A percentile compares a stretch with the other conserved stretches of the same genome.
Evolutionary conservation across 2,797 vertebrate species (phyloP).

Genomic region (Oryzias sinensis): DNA sequence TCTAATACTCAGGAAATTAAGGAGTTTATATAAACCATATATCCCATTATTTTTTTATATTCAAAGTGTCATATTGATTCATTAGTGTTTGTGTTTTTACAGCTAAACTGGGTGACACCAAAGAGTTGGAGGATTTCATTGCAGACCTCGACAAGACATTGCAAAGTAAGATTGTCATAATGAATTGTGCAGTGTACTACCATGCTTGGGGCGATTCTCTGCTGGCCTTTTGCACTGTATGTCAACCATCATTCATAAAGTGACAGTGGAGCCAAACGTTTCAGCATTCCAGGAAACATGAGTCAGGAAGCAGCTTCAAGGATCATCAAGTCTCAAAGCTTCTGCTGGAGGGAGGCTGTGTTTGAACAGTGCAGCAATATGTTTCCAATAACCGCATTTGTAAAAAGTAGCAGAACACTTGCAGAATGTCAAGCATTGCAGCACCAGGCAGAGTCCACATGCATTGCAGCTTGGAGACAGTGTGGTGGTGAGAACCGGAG

Average conservation of each 20-base stretch:
- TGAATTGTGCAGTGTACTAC: slow-evolving; percentile 14
- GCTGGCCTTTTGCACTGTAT: slow-evolving; percentile 11
- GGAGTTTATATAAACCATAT: too few relatives aligned
- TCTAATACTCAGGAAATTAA: too few relatives aligned
- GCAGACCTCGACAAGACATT: slow-evolving; percentile 94
- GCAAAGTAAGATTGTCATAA: slow-evolving; percentile 85
- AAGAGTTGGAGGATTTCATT: slow-evolving; percentile 97
- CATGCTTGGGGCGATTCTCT: slow-evolving; percentile 3
- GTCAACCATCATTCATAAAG: slow-evolving; percentile 41
- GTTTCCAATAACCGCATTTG: too few relatives aligned
- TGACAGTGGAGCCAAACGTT: slow-evolving; percentile 13
- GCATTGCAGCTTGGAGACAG: slow-evolving; percentile 43
- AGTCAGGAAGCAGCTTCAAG: slow-evolving; percentile 8
- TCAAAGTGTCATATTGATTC: too few relatives aligned
- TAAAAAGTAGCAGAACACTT: too few relatives aligned
- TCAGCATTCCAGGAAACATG: slow-evolving; percentile 29
- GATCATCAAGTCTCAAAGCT: slow-evolving; percentile 12
- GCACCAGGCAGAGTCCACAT: too few relatives aligned
- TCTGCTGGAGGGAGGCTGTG: background rate
- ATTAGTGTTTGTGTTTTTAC: slow-evolving; percentile 19
- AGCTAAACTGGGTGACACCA: slow-evolving; percentile 98
- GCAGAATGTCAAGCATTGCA: too few relatives aligned
- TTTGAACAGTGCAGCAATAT: too few relatives aligned
- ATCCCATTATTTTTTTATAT: too few relatives aligned
- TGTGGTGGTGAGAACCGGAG: slow-evolving; percentile 27